Conservation (phyloP, 2,113 vertebrate genomes). For the Regulus satrapa region DNA sequence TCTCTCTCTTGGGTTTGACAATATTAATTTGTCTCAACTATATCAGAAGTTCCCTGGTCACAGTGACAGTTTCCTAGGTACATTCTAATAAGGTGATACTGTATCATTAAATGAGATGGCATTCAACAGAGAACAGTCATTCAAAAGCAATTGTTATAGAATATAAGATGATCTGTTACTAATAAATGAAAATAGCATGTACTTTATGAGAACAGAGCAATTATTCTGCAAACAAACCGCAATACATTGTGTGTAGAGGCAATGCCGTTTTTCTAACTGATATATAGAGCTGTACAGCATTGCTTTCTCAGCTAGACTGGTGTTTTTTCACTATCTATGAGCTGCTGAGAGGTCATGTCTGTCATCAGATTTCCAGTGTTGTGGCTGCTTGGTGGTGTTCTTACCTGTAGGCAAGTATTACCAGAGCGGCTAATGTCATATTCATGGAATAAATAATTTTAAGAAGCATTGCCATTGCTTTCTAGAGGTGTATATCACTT, state of each 20-base stretch:
- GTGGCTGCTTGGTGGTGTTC: neutral
- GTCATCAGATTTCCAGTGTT: neutral
- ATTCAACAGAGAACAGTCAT: constrained; percentile 50
- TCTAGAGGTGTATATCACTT: neutral
- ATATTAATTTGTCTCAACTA: constrained; percentile 76
- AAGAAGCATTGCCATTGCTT: neutral
- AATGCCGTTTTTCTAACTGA: neutral
- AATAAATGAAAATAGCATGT: constrained; percentile 12
- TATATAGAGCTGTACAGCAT: neutral
- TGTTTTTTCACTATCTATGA: neutral
- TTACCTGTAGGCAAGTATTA: constrained; percentile 15
- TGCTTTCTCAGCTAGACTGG: neutral
- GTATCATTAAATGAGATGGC: constrained; percentile 27
- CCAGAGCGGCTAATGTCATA: neutral
- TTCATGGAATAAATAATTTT: constrained; percentile 42
- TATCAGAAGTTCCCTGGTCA: constrained; percentile 64
- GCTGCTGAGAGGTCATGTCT: neutral
- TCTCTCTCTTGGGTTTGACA: constrained; percentile 70
- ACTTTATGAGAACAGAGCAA: constrained; percentile 19
- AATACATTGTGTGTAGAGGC: neutral
- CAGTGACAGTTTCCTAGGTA: constrained; percentile 47
- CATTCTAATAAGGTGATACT: constrained; percentile 68
- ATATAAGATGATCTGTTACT: constrained; percentile 33
- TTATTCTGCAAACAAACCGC: neutral
- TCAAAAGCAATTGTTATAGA: constrained; percentile 45